Base-by-base conservation (phyloP, 2,113 vertebrate species). In the Hydropotes inermis region DNA sequence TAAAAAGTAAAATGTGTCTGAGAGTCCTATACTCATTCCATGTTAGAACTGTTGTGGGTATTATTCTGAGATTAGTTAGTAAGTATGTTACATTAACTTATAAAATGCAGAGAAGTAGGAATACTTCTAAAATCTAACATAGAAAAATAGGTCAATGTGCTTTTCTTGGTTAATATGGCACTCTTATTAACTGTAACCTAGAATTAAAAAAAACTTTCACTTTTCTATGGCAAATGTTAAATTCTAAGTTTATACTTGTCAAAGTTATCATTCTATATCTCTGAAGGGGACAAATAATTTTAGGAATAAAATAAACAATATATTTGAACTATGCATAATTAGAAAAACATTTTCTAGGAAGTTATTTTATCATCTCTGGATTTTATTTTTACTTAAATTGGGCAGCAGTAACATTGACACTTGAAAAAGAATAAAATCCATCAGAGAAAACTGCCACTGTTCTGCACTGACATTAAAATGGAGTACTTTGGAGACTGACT, bases 401-500 rank as follows among this genome's bases (percentile, higher is more conserved):
- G 47, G 50, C 7, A 55, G 58, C 60, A 39, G 55, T 70, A 93
- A 82, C 14, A 6, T 23, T 78, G 33, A 52, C 57, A n/a, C 2
- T 88, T 55, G 61, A 57, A 60, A 97, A 89, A 47, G 9, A 76
- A 92, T 81, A 74, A 97, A 92, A 90, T 70, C 12, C 14, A 67
- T 78, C n/a, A 82, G 88, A 97, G 82, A 58, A 95, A 96, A 92
- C 19, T 90, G 45, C 15, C 61, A 58, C 36, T 45, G 4, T 60
- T 96, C 70, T 43, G 30, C 54, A n/a, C 15, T 89, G 70, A 91
- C 45, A 74, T 88, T 86, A 89, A 97, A 94, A 86, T 21, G 17
- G 60, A 85, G 85, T 33, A 28, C 39, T 92, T 58, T 95, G 58
- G 55, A 96, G 76, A 83, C 2, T 25, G 43, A 19, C 30, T 91